Conservation (phyloP, 2,888 invertebrate genomes). For the Cryptocheilus praepositus region DNA sequence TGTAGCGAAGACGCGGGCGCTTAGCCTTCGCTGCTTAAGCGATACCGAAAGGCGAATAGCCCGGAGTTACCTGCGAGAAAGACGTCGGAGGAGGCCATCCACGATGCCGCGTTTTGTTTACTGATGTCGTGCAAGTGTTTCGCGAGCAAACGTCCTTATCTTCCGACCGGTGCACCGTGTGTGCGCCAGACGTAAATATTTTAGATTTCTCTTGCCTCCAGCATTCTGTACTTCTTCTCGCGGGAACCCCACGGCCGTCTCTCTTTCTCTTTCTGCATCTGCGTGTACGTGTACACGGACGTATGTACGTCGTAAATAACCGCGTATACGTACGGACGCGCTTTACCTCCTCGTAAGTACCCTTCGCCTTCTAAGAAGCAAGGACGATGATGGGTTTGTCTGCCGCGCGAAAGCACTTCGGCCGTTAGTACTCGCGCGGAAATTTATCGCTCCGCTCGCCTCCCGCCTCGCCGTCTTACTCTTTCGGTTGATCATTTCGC, state of each 20-base stretch:
- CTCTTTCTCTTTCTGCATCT: constrained; percentile 1
- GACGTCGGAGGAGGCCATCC: constrained; percentile 19
- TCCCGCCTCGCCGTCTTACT: not conserved
- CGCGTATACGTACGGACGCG: constrained; percentile 7
- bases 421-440: constrained; percentile 22
- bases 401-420: constrained; percentile 15
- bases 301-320: constrained; percentile 16
- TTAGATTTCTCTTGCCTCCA: constrained; percentile 33
- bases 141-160: constrained; percentile 53
- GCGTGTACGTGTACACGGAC: not conserved
- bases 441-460: constrained; percentile 28
- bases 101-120: constrained; percentile 44
- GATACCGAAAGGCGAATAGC: not conserved
- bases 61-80: constrained; percentile 16
- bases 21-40: not conserved
- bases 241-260: not conserved
- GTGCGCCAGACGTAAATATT: constrained; percentile 49
- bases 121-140: constrained; percentile 50
- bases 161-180: constrained; percentile 21
- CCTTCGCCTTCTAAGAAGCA: constrained; percentile 16
- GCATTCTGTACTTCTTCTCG: constrained; percentile 17
- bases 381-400: constrained; percentile 29
- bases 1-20: not conserved
- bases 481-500: not conserved
- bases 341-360: constrained; percentile 32